Evolutionary conservation across 2,888 invertebrate genomes (phyloP).

Genomic region (Andrena marginata): DNA sequence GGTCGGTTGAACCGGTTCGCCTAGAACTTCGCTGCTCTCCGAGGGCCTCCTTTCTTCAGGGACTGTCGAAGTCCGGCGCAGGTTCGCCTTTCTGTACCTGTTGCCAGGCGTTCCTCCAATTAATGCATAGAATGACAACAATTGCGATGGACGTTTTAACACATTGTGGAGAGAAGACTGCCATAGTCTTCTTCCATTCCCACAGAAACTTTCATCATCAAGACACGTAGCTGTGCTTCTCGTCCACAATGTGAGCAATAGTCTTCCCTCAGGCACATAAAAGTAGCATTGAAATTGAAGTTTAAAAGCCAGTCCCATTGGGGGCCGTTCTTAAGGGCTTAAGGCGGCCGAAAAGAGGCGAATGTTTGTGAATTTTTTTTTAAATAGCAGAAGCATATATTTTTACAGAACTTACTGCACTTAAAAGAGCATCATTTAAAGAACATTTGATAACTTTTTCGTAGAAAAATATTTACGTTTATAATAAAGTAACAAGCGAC

Average conservation of each 20-base stretch:
- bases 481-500: too few species aligned
- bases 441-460: too few species aligned
- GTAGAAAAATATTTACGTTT: too few species aligned
- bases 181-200: background rate
- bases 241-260: slow-evolving; percentile 34
- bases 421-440: too few species aligned
- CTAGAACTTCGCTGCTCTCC: slow-evolving; percentile 60
- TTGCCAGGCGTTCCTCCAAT: slow-evolving; percentile 52
- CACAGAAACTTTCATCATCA: background rate
- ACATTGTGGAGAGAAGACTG: slow-evolving; percentile 41
- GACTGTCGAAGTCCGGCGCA: slow-evolving; percentile 78
- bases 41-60: slow-evolving; percentile 74
- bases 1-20: slow-evolving; percentile 66
- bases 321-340: too few species aligned
- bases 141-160: background rate
- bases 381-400: too few species aligned
- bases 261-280: background rate
- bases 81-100: slow-evolving; percentile 64
- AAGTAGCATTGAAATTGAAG: too few species aligned
- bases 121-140: slow-evolving; percentile 42
- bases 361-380: too few species aligned
- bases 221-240: background rate
- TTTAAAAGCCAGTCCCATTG: too few species aligned
- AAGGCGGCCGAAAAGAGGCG: too few species aligned
- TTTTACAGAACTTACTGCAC: too few species aligned